Percentiles rank a stretch among this genome's conserved stretches.
Conservation (phyloP, 2,113 vertebrate species). For the Crotalus viridis region DNA sequence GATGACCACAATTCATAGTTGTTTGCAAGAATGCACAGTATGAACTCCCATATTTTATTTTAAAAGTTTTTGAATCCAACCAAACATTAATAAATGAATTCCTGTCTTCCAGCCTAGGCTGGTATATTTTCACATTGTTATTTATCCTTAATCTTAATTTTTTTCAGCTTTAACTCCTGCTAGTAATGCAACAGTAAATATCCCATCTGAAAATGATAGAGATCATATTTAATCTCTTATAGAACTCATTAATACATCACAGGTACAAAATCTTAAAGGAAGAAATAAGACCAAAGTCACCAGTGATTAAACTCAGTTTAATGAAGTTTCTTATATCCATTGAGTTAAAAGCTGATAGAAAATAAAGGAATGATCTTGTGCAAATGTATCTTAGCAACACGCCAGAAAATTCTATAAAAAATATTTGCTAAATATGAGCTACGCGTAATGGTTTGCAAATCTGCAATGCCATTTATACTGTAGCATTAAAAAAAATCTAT, state of each 20-base stretch:
- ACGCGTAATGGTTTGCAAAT: slow-evolving; percentile 21
- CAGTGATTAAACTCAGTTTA: not conserved
- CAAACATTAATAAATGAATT: not conserved
- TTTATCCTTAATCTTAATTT: not conserved
- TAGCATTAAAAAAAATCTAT: slow-evolving; percentile 36
- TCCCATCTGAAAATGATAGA: not conserved
- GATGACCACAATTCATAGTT: not conserved
- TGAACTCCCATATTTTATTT: not conserved
- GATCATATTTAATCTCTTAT: not conserved
- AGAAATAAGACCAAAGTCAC: not conserved
- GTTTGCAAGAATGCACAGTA: not conserved
- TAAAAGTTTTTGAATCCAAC: not conserved
- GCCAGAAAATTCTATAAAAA: not conserved
- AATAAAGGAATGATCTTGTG: not conserved
- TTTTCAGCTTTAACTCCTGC: not conserved
- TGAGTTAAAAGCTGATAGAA: not conserved
- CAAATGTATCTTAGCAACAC: not conserved
- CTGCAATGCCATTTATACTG: slow-evolving; percentile 22
- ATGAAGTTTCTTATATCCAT: not conserved
- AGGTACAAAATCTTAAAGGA: not conserved
- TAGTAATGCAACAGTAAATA: slow-evolving; percentile 11
- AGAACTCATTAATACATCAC: not conserved
- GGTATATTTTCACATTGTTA: not conserved
- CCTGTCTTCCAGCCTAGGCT: not conserved
- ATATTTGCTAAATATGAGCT: slow-evolving; percentile 35